A percentile compares a stretch with the other conserved stretches of the same genome.
phyloP scores from a whole-genome alignment of 1,140 invertebrate species.

The Andricus grossulariae region DNA sequence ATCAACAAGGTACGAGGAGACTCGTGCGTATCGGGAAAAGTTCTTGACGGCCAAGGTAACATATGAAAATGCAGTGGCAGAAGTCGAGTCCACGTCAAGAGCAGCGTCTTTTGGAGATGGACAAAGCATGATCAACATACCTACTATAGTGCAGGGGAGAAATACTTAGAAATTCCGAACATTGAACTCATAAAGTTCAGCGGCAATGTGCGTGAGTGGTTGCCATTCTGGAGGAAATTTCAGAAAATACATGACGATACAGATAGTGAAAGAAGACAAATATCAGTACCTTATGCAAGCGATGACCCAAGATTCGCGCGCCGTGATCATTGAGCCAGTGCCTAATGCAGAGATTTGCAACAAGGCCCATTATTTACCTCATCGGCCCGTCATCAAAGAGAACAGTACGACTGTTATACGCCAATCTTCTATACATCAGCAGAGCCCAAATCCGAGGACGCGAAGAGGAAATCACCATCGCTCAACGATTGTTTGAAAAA shows the following conservation, averaged over 20 bases:
- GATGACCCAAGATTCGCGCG: conserved; percentile 32
- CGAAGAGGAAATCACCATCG: no score
- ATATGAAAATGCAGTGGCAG: no score
- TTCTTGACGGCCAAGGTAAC: no score
- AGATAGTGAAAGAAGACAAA: conserved; percentile 45
- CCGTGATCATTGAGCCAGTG: conserved; percentile 36
- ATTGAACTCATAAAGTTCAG: conserved; percentile 43
- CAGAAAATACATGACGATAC: conserved; percentile 50
- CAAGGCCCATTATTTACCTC: conserved; percentile 39
- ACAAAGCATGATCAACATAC: neutral
- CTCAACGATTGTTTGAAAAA: no score
- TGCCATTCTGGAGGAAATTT: conserved; percentile 54
- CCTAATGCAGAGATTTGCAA: conserved; percentile 1
- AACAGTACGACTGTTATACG: conserved; percentile 42
- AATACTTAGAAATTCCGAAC: neutral
- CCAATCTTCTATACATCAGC: conserved; percentile 49
- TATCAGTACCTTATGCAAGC: conserved; percentile 50
- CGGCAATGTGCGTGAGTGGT: conserved; percentile 53
- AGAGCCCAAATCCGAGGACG: no score
- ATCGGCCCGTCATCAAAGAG: conserved; percentile 47
- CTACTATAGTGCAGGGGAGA: neutral
- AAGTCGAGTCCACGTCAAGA: no score
- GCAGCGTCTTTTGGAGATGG: neutral
- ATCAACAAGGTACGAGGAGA: no score
- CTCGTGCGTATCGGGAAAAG: no score